phyloP scores from a whole-genome alignment of 1,140 invertebrate species.

The Drosophila mauritiana region DNA sequence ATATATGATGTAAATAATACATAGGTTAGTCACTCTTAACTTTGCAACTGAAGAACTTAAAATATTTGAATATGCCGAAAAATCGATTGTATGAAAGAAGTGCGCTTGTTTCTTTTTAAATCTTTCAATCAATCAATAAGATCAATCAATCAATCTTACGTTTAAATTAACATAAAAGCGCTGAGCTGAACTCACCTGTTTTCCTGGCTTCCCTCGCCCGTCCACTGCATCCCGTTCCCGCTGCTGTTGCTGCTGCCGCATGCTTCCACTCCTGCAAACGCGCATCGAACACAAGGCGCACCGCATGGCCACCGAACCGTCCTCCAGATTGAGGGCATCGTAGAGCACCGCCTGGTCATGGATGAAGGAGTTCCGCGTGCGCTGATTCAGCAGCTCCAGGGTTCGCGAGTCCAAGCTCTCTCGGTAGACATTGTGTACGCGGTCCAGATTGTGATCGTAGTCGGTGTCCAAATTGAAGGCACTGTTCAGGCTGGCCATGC shows the following conservation, averaged over 20 bases:
- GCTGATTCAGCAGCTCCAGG: slow-evolving; percentile 68
- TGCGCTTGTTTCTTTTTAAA: no score
- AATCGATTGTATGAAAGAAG: no score
- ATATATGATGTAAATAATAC: no score
- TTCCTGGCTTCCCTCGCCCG: slow-evolving; percentile 56
- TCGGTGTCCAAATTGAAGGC: slow-evolving; percentile 69
- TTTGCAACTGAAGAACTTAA: neutral
- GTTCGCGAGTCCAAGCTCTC: slow-evolving; percentile 81
- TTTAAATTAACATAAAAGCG: no score
- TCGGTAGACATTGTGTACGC: slow-evolving; percentile 74
- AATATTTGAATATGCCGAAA: no score
- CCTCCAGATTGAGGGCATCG: slow-evolving; percentile 74
- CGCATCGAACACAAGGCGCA: slow-evolving; percentile 40
- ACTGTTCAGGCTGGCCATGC: slow-evolving; percentile 57
- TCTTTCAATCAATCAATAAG: no score
- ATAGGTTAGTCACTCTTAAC: neutral
- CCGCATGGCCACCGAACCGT: slow-evolving; percentile 42
- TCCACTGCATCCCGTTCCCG: slow-evolving; percentile 63
- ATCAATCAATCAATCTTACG: no score
- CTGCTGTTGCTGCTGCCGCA: slow-evolving; percentile 49
- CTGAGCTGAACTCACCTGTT: slow-evolving; percentile 49
- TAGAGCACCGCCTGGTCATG: slow-evolving; percentile 62
- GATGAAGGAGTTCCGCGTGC: slow-evolving; percentile 74
- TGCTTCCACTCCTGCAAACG: slow-evolving; percentile 43
- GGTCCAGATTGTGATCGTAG: slow-evolving; percentile 76